These are phyloP conservation scores for Acrobeloides nanus DNA, from an alignment of 2,888 invertebrate species.

Conservation along the genomic window DNA sequence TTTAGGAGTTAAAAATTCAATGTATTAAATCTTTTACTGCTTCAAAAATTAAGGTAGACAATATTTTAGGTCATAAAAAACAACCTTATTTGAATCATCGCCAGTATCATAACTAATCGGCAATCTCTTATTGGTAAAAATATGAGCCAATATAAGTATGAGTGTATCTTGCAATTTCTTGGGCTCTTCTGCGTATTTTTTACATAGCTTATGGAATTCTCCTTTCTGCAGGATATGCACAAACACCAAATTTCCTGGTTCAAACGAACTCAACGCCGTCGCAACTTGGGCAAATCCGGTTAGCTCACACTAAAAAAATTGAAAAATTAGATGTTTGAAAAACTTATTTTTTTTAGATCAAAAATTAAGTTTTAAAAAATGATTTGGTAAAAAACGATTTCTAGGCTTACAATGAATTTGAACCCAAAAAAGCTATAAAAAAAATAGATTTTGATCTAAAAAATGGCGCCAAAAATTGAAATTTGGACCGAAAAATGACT, in stretches of 20 bases:
- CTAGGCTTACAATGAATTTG: no score
- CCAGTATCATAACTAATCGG: constrained; percentile 18
- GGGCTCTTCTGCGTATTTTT: constrained; percentile 17
- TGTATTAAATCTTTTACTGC: no score
- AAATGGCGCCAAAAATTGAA: no score
- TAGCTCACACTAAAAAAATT: constrained; percentile 28
- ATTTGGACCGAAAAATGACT: no score
- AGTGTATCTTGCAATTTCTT: constrained; percentile 31
- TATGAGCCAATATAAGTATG: constrained; percentile 37
- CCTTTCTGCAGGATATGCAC: constrained; percentile 45
- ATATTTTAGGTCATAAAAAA: constrained; percentile 17
- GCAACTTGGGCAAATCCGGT: constrained; percentile 46
- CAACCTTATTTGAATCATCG: constrained; percentile 2
- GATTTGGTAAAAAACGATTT: no score
- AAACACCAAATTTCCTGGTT: constrained; percentile 48
- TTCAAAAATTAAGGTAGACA: no score
- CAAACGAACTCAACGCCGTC: constrained; percentile 29
- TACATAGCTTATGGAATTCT: constrained; percentile 37
- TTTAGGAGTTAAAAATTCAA: no score
- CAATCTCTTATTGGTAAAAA: constrained; percentile 43
- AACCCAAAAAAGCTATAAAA: no score
- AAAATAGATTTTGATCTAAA: no score
- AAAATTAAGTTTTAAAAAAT: no score
- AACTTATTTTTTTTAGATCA: no score
- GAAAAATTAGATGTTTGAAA: neutral